Evolutionary conservation across 2,113 vertebrate genomes (phyloP).

Genomic region (Xyrauchen texanus): DNA sequence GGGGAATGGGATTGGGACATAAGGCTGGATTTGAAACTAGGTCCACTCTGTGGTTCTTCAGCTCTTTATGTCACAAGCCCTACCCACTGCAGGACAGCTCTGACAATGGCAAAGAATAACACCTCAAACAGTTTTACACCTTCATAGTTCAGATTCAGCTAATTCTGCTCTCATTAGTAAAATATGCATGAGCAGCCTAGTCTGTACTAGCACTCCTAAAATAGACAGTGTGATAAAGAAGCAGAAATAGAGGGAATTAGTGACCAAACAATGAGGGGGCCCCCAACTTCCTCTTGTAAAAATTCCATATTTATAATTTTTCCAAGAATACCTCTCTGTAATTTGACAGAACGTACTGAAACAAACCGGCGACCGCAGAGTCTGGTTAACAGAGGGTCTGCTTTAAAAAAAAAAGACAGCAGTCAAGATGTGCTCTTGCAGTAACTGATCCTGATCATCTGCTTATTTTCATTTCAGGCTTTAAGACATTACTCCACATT

Average conservation of each 20-base stretch:
- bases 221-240: neutral
- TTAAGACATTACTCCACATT: constrained; percentile 24
- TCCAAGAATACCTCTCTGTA: neutral
- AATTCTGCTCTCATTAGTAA: too few relatives aligned
- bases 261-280: neutral
- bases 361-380: constrained; percentile 8
- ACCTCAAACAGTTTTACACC: too few relatives aligned
- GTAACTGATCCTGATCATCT: constrained; percentile 23
- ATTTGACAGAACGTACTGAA: constrained; percentile 16
- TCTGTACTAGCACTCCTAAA: neutral
- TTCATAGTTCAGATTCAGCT: too few relatives aligned
- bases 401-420: neutral
- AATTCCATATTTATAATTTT: neutral
- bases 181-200: too few relatives aligned
- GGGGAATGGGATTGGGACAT: too few relatives aligned
- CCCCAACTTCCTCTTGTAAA: neutral
- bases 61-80: too few relatives aligned
- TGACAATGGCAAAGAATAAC: too few relatives aligned
- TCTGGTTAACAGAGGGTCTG: neutral
- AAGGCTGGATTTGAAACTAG: too few relatives aligned
- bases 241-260: neutral
- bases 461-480: neutral
- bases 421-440: neutral
- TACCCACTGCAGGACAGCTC: too few relatives aligned
- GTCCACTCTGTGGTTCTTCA: too few relatives aligned